A percentile compares a stretch with the other conserved stretches of the same genome.
These are phyloP conservation scores for Busseola fusca DNA, from an alignment of 2,888 invertebrate species.

Conservation along the genomic window DNA sequence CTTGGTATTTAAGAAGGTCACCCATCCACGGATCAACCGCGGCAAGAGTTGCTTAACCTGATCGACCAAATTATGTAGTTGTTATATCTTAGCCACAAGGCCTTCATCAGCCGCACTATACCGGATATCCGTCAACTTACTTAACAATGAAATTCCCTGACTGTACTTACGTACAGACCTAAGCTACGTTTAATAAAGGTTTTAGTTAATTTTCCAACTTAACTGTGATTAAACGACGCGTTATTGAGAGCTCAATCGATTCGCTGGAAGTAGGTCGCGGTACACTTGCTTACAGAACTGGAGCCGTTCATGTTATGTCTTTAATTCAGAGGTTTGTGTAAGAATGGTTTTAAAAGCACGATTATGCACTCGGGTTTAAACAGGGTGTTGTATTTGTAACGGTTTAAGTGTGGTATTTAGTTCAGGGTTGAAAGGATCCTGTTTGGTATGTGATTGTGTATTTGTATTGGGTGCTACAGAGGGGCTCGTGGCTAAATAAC, in stretches of 20 bases:
- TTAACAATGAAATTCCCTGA: background rate
- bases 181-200: constrained; percentile 9
- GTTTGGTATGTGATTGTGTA: background rate
- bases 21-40: too few relatives aligned
- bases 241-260: constrained; percentile 74
- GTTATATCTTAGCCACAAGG: too few relatives aligned
- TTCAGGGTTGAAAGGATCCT: constrained; percentile 25
- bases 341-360: constrained; percentile 43
- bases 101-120: background rate
- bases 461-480: background rate
- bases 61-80: too few relatives aligned
- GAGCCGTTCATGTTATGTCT: constrained; percentile 38
- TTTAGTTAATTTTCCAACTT: constrained; percentile 68
- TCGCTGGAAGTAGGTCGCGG: constrained; percentile 68
- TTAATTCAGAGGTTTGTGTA: constrained; percentile 36
- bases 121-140: background rate
- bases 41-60: too few relatives aligned
- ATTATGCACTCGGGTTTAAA: constrained; percentile 36
- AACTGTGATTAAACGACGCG: constrained; percentile 69
- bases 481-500: too few relatives aligned
- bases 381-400: constrained; percentile 11
- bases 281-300: constrained; percentile 38
- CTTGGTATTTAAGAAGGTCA: too few relatives aligned
- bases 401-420: constrained; percentile 25
- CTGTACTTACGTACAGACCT: background rate